Percentiles rank a stretch among this genome's conserved stretches.
phyloP scores from a whole-genome alignment of 2,888 invertebrate species.

The Scaptomyza reducta region DNA sequence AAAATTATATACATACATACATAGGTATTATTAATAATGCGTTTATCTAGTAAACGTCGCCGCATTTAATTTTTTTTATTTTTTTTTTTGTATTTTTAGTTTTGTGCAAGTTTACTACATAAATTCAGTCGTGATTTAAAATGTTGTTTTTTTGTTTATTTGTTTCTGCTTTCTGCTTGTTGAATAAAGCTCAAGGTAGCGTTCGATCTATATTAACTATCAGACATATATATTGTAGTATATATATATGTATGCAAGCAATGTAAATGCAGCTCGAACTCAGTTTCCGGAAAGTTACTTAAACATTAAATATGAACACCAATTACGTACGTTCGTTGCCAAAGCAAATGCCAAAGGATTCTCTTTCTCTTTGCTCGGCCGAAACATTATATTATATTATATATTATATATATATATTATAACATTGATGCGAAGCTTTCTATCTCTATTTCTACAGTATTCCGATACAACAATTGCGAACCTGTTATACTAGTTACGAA shows the following conservation, averaged over 20 bases:
- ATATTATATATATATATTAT: too few species aligned
- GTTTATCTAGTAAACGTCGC: slow-evolving; percentile 36
- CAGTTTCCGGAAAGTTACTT: slow-evolving; percentile 44
- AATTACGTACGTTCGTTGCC: slow-evolving; percentile 5
- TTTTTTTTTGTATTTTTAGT: slow-evolving; percentile 22
- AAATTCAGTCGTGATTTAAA: slow-evolving; percentile 78
- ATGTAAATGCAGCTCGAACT: slow-evolving; percentile 71
- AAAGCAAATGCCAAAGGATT: slow-evolving; percentile 8
- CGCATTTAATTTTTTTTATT: slow-evolving; percentile 25
- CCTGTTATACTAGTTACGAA: not conserved
- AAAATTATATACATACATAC: slow-evolving; percentile 67
- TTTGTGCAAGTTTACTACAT: slow-evolving; percentile 74
- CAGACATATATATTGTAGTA: slow-evolving; percentile 20
- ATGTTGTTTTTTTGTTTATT: slow-evolving; percentile 35
- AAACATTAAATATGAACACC: slow-evolving; percentile 32
- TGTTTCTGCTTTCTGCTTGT: slow-evolving; percentile 18
- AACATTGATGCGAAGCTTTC: slow-evolving; percentile 6
- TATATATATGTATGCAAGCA: slow-evolving; percentile 13
- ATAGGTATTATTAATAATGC: slow-evolving; percentile 41
- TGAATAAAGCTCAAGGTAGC: slow-evolving; percentile 73
- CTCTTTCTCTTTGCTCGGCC: too few species aligned
- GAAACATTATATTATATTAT: too few species aligned
- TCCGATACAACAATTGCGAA: too few species aligned
- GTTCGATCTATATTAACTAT: slow-evolving; percentile 14
- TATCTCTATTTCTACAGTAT: not conserved